Conservation (phyloP, 2,888 invertebrate species). For the Pyrgus malvae region DNA sequence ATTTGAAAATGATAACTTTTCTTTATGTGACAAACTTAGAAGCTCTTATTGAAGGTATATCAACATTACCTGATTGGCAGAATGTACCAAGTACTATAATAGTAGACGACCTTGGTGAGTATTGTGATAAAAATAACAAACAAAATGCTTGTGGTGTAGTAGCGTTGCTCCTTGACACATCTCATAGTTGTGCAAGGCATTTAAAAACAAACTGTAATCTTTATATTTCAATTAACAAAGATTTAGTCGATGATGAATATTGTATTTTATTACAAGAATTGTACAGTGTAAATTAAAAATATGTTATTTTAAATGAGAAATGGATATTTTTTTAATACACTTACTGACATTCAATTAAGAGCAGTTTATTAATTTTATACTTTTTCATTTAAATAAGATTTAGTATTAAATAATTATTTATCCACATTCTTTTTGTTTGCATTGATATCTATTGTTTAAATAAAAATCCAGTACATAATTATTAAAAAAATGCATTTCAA, state of each 20-base stretch:
- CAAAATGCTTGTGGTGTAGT: slow-evolving; percentile 64
- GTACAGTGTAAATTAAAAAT: slow-evolving; percentile 38
- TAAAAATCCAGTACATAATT: too few species aligned
- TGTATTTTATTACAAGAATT: slow-evolving; percentile 53
- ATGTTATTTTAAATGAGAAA: background rate
- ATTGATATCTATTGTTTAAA: too few species aligned
- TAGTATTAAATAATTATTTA: too few species aligned
- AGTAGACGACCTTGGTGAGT: slow-evolving; percentile 61
- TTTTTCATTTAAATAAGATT: too few species aligned
- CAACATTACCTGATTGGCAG: slow-evolving; percentile 63
- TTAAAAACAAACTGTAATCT: slow-evolving; percentile 47
- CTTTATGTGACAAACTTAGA: slow-evolving; percentile 59
- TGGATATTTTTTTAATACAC: too few species aligned
- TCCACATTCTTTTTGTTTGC: too few species aligned
- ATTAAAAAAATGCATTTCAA: too few species aligned
- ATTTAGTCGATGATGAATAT: slow-evolving; percentile 51
- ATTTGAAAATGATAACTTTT: slow-evolving; percentile 73
- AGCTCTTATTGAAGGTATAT: slow-evolving; percentile 59
- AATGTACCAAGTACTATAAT: slow-evolving; percentile 63
- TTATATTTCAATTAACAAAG: slow-evolving; percentile 51
- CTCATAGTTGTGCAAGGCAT: slow-evolving; percentile 48
- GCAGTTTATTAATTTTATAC: too few species aligned
- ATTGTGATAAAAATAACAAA: slow-evolving; percentile 49
- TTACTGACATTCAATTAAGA: too few species aligned
- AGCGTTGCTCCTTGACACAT: slow-evolving; percentile 57